Percentiles rank a stretch among this genome's conserved stretches.
Evolutionary conservation across 2,888 invertebrate species (phyloP).

Genomic region (Hemithea aestivaria): DNA sequence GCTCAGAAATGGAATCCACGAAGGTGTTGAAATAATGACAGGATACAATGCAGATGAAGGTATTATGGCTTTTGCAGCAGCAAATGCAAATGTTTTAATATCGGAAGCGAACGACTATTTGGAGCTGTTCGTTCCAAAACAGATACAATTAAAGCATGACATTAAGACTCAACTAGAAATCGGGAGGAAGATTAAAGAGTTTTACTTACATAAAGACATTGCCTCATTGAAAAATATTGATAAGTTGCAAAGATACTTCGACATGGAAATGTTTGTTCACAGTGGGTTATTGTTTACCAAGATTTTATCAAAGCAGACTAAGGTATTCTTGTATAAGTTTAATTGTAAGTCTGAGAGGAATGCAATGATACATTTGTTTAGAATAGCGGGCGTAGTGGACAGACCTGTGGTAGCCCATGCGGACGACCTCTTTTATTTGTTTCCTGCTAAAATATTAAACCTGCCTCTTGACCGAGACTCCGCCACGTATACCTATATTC

Average conservation of each 20-base stretch:
- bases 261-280: slow-evolving; percentile 36
- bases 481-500: slow-evolving; percentile 39
- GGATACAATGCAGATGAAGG: slow-evolving; percentile 87
- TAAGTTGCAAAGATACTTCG: slow-evolving; percentile 31
- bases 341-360: slow-evolving; percentile 49
- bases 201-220: slow-evolving; percentile 38
- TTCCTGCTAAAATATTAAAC: slow-evolving; percentile 29
- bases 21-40: slow-evolving; percentile 81
- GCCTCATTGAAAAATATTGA: slow-evolving; percentile 33
- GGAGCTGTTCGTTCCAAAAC: slow-evolving; percentile 45
- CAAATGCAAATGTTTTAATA: slow-evolving; percentile 27
- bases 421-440: slow-evolving; percentile 51
- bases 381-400: slow-evolving; percentile 20
- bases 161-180: slow-evolving; percentile 40
- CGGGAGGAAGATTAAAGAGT: slow-evolving; percentile 40
- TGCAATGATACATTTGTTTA: slow-evolving; percentile 30
- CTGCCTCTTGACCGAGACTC: slow-evolving; percentile 35
- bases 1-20: slow-evolving; percentile 63
- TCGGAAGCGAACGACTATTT: slow-evolving; percentile 35
- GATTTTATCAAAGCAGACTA: slow-evolving; percentile 34
- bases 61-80: slow-evolving; percentile 27
- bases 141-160: slow-evolving; percentile 34
- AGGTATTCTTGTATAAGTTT: slow-evolving; percentile 49
- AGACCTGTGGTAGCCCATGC: slow-evolving; percentile 34
- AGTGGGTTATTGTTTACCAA: slow-evolving; percentile 37